Evolutionary conservation across 2,888 invertebrate species (phyloP).

Genomic region (Lamellibrachia satsuma): DNA sequence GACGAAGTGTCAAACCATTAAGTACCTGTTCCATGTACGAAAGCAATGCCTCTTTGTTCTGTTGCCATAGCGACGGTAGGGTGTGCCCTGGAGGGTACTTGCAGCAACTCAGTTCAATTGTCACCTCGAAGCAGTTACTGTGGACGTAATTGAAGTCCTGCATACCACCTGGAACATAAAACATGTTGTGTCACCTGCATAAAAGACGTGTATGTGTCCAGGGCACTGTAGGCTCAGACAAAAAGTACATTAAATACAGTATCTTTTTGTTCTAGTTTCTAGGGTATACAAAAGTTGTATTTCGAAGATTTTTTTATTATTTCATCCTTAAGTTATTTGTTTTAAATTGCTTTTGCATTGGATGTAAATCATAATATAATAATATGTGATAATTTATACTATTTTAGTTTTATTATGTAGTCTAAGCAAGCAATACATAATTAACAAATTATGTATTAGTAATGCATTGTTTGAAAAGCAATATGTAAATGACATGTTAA

Average conservation of each 20-base stretch:
- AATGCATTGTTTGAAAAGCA: no score
- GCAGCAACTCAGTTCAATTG: background rate
- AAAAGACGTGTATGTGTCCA: background rate
- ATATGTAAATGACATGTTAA: no score
- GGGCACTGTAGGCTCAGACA: background rate
- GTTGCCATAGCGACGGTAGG: background rate
- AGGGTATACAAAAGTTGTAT: background rate
- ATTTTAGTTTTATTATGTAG: no score
- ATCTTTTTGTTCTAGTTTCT: background rate
- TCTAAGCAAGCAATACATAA: no score
- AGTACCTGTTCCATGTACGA: background rate
- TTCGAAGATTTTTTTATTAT: background rate
- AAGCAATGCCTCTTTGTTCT: background rate
- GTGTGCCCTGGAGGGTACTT: background rate
- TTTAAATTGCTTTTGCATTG: no score
- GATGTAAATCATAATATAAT: no score
- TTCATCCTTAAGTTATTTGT: no score
- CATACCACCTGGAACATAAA: background rate
- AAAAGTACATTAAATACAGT: background rate
- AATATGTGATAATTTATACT: no score
- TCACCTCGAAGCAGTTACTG: background rate
- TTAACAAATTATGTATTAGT: no score
- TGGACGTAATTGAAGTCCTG: background rate
- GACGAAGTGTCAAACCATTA: background rate
- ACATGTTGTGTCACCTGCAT: background rate